Conservation (phyloP, 2,797 vertebrate genomes). For the Halcyon chelicuti region DNA sequence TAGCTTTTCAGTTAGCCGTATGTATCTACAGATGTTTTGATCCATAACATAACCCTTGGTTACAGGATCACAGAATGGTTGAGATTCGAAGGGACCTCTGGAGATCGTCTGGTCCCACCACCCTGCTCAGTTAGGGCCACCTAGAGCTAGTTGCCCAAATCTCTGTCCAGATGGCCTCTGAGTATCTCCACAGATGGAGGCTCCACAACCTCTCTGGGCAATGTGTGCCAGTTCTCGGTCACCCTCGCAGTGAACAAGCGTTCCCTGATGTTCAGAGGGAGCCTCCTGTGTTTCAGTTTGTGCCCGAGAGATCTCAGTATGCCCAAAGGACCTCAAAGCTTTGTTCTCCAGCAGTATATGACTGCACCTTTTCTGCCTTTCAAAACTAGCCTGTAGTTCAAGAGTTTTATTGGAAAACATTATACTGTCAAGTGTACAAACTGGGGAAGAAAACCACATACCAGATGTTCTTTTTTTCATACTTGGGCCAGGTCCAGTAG, state of each 20-base stretch:
- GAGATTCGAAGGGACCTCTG: neutral
- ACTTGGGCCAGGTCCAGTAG: neutral
- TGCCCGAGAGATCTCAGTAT: neutral
- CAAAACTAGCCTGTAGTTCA: neutral
- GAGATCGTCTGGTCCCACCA: neutral
- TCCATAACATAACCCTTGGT: neutral
- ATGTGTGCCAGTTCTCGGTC: neutral
- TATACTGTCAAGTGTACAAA: neutral
- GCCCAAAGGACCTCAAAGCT: neutral
- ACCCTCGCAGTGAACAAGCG: neutral
- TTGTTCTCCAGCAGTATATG: neutral
- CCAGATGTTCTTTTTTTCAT: neutral
- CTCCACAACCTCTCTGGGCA: neutral
- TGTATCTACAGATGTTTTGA: neutral
- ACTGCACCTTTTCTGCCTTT: neutral
- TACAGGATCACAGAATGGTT: neutral
- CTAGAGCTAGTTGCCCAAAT: neutral
- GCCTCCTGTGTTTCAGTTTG: neutral
- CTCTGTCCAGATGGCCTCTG: rapidly evolving
- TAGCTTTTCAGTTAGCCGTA: neutral
- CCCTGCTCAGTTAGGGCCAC: neutral
- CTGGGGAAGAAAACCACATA: neutral
- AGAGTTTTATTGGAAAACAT: neutral
- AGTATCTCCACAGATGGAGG: neutral
- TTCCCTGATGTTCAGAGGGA: neutral